phyloP scores from a whole-genome alignment of 2,888 invertebrate genomes.

The Hylaea fasciaria region DNA sequence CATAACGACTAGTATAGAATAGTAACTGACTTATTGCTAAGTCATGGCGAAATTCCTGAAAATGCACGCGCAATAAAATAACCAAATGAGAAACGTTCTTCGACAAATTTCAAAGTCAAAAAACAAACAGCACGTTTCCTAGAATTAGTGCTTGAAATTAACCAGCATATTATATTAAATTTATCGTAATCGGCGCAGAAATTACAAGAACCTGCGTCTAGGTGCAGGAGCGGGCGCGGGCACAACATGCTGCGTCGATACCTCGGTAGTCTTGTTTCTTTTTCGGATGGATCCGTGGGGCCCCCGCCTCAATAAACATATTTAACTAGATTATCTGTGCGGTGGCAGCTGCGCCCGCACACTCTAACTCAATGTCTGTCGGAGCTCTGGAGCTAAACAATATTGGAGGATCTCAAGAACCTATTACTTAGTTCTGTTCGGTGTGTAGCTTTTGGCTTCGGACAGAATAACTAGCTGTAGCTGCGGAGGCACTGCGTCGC shows the following conservation, averaged over 20 bases:
- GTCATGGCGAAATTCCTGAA: too few species aligned
- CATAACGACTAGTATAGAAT: too few species aligned
- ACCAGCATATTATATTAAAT: slow-evolving; percentile 33
- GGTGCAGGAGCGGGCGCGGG: neutral
- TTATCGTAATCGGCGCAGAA: slow-evolving; percentile 37
- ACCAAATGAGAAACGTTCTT: neutral
- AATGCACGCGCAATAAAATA: too few species aligned
- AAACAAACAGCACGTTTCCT: slow-evolving; percentile 22
- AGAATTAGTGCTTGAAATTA: slow-evolving; percentile 14
- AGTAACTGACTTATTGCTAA: too few species aligned
- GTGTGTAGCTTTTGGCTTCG: neutral
- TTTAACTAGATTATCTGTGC: slow-evolving; percentile 40
- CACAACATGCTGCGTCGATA: neutral
- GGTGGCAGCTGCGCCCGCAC: slow-evolving; percentile 24
- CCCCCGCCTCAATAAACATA: slow-evolving; percentile 37
- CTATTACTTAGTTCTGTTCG: neutral
- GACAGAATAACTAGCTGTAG: too few species aligned
- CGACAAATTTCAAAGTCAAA: slow-evolving; percentile 6
- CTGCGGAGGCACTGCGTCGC: too few species aligned
- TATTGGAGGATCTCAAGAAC: neutral
- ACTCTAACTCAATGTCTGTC: slow-evolving; percentile 19
- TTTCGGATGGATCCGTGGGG: slow-evolving; percentile 9
- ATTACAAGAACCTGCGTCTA: slow-evolving; percentile 28
- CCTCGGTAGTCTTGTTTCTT: slow-evolving; percentile 6
- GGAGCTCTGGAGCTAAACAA: slow-evolving; percentile 1